phyloP scores from a whole-genome alignment of 2,113 vertebrate species.

The Gavia stellata region DNA sequence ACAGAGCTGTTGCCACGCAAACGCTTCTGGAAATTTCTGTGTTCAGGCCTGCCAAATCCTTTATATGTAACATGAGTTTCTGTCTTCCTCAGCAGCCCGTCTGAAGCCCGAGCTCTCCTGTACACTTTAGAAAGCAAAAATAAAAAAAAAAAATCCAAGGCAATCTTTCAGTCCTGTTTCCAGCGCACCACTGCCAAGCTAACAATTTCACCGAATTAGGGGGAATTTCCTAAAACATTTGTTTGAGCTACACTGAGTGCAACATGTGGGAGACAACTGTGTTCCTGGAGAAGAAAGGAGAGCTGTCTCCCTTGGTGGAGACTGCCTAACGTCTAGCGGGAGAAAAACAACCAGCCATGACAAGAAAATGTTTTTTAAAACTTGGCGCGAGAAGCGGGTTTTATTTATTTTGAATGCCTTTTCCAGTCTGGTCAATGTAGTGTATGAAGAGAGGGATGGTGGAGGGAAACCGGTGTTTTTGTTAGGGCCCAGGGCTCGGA shows the following conservation, averaged over 20 bases:
- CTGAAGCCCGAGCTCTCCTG: constrained; percentile 64
- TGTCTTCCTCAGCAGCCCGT: constrained; percentile 66
- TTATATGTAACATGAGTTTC: constrained; percentile 84
- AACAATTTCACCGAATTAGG: constrained; percentile 70
- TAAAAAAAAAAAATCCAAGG: background rate
- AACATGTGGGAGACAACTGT: constrained; percentile 69
- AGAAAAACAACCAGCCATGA: constrained; percentile 47
- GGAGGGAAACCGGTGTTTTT: constrained; percentile 32
- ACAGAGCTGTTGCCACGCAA: constrained; percentile 84
- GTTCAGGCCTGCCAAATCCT: constrained; percentile 83
- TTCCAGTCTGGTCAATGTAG: constrained; percentile 53
- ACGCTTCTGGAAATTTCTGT: constrained; percentile 97
- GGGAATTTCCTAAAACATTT: constrained; percentile 72
- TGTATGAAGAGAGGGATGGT: constrained; percentile 15
- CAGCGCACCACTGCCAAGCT: constrained; percentile 66
- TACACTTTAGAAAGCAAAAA: constrained; percentile 56
- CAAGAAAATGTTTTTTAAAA: constrained; percentile 60
- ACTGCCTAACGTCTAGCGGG: constrained; percentile 48
- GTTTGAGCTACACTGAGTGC: constrained; percentile 61
- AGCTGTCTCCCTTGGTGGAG: constrained; percentile 57
- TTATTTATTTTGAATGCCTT: constrained; percentile 59
- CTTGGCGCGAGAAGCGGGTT: background rate
- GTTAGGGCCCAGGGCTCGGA: constrained; percentile 24
- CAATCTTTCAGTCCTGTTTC: constrained; percentile 57
- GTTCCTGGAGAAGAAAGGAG: constrained; percentile 74